A percentile compares a stretch with the other conserved stretches of the same genome.
phyloP scores from a whole-genome alignment of 1,140 invertebrate genomes.

The Eciton burchellii region DNA sequence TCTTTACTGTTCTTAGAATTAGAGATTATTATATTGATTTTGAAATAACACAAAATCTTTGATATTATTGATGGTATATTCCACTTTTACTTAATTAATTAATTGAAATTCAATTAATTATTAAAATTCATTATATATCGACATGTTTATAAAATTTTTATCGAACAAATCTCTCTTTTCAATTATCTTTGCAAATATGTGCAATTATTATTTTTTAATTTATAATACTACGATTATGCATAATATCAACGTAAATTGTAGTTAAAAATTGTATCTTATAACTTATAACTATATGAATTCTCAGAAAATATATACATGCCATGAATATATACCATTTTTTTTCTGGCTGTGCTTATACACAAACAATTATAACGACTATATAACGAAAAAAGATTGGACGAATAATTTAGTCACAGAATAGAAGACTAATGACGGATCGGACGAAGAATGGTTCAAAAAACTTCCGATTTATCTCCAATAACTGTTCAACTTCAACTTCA shows the following conservation, averaged over 20 bases:
- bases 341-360: constrained; percentile 73
- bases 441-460: constrained; percentile 81
- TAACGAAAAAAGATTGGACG: constrained; percentile 78
- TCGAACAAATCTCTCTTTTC: not conserved
- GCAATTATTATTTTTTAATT: constrained; percentile 5
- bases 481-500: too few relatives aligned
- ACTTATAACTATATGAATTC: too few relatives aligned
- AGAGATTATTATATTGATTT: constrained; percentile 15
- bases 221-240: constrained; percentile 18
- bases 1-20: constrained; percentile 11
- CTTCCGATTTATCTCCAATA: constrained; percentile 45
- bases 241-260: too few relatives aligned
- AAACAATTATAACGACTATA: constrained; percentile 76
- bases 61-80: not conserved
- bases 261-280: too few relatives aligned
- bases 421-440: constrained; percentile 79
- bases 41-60: not conserved
- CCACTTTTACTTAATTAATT: not conserved
- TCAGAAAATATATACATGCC: constrained; percentile 71
- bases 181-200: constrained; percentile 22
- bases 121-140: too few relatives aligned
- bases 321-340: constrained; percentile 79
- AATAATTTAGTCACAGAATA: constrained; percentile 81
- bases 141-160: not conserved
- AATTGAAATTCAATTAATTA: too few relatives aligned